Percentiles rank a stretch among this genome's conserved stretches.
Conservation (phyloP, 1,140 invertebrate species). For the Thalassaphorura encarpata region DNA sequence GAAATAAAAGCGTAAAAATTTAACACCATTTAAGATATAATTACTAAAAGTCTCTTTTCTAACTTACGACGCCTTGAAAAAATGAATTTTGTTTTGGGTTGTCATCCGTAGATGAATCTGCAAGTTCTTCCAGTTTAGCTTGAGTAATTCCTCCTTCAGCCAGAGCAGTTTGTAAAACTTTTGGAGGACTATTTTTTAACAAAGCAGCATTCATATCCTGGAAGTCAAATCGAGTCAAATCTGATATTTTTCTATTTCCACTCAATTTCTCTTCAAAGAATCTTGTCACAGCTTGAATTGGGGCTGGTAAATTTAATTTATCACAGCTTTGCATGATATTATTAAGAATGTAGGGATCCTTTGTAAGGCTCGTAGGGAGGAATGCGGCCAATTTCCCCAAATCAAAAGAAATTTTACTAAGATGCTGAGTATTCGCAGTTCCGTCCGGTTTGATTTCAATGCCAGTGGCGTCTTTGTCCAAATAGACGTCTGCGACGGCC, state of each 20-base stretch:
- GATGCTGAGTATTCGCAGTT: background rate
- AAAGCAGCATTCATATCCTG: conserved; percentile 7
- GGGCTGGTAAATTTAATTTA: conserved; percentile 27
- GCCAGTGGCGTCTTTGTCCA: conserved; percentile 9
- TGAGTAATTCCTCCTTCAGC: background rate
- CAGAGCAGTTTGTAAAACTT: conserved; percentile 17
- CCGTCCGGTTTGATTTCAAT: conserved; percentile 4
- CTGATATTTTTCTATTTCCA: background rate
- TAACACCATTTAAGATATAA: background rate
- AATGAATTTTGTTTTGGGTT: conserved; percentile 13
- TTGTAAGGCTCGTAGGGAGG: conserved; percentile 11
- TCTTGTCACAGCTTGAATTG: conserved; percentile 14
- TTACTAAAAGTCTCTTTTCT: background rate
- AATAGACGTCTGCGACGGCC: conserved; percentile 12
- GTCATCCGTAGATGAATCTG: background rate
- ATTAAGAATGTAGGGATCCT: background rate
- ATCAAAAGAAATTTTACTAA: conserved; percentile 1
- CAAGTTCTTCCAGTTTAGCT: conserved; percentile 6
- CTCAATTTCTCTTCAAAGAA: background rate
- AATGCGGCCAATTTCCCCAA: conserved; percentile 24
- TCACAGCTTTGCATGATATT: conserved; percentile 18
- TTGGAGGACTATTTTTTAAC: conserved; percentile 24
- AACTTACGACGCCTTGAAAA: conserved; percentile 25
- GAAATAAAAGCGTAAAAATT: background rate
- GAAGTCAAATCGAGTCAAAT: conserved; percentile 7